Evolutionary conservation across 2,888 invertebrate species (phyloP), one percentile per base, ranked within the genome.

Genomic region (Diarsia brunnea): DNA sequence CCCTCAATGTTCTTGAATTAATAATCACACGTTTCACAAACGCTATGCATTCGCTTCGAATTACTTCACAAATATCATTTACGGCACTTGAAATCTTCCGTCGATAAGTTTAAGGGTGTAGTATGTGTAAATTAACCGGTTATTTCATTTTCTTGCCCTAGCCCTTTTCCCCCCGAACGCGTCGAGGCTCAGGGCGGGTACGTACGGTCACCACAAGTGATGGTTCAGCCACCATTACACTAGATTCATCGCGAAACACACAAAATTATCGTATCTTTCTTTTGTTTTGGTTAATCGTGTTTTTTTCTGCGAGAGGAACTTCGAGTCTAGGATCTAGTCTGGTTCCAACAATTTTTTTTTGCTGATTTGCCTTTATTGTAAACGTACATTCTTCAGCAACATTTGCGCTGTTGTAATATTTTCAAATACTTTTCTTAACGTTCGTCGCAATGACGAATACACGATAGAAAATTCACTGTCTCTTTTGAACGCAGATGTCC

Each of bases 71-170:
- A n/a, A n/a, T 21, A 61, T 63, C 14, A 43, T 43, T n/a, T 63
- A n/a, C 38, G 43, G n/a, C 43, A 63, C n/a, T 43, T n/a, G 0
- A 43, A 31, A 19, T 19, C 2, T 63, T 63, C 63, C 63, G n/a
- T 43, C 63, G 43, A n/a, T 72, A 47, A 75, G 4, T 24, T 24
- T 49, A 24, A 16, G 19, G 53, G 14, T 67, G 61, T 60, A 27
- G 60, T 69, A 47, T 67, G 69, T 85, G 53, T 82, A 21, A 58
- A 82, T 82, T 82, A 82, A 82, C 27, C 82, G 78, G 77, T 64
- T 70, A 73, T 82, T 82, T 78, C 84, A 65, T 84, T 84, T 84
- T 86, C 73, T 78, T 75, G 81, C 85, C 69, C 78, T 38, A 86
- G 87, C 81, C 61, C 45, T 75, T 84, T 58, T 70, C 69, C 69